Percentiles rank a stretch among this genome's conserved stretches.
Evolutionary conservation across 1,140 invertebrate species (phyloP).

Genomic region (Aricia agestis): DNA sequence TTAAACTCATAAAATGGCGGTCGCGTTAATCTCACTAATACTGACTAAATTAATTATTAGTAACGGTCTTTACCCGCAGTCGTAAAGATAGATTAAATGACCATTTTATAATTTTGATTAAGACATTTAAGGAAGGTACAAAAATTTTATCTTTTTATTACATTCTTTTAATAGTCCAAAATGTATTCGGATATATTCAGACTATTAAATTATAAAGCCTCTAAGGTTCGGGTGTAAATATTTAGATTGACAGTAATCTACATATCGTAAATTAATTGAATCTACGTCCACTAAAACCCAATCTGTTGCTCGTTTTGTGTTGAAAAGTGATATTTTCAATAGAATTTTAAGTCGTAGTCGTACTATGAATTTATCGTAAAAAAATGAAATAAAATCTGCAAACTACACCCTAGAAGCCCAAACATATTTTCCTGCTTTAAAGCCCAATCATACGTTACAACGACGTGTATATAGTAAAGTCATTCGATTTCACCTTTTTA

Average conservation of each 20-base stretch:
- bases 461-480: no score
- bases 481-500: no score
- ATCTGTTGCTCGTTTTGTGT: no score
- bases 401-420: no score
- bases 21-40: neutral
- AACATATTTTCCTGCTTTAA: no score
- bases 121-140: neutral
- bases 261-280: neutral
- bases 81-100: conserved; percentile 3
- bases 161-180: conserved; percentile 32
- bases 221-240: neutral
- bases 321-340: no score
- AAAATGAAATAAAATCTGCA: no score
- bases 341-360: no score
- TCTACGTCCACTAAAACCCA: no score
- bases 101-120: neutral
- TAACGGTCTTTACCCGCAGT: neutral
- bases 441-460: no score
- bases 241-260: neutral
- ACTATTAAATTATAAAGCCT: neutral
- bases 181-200: conserved; percentile 10
- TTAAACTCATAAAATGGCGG: neutral
- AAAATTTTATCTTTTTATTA: conserved; percentile 5
- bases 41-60: neutral
- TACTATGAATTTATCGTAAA: no score